Evolutionary conservation across 2,113 vertebrate genomes (phyloP).

Genomic region (Conger conger): DNA sequence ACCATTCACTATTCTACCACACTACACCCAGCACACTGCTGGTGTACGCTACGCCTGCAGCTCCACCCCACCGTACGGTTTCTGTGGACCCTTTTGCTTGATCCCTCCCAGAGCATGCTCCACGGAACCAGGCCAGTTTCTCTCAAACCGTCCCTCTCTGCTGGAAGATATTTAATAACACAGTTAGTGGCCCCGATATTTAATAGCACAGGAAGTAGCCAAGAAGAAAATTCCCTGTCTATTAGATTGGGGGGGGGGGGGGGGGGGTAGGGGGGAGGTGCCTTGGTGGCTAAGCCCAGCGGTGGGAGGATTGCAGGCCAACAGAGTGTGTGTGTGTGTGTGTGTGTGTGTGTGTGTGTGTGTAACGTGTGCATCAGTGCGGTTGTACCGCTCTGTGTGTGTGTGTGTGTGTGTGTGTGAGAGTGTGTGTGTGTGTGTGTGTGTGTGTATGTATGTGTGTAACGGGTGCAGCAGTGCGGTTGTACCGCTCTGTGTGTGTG

Average conservation of each 20-base stretch:
- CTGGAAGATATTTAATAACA: constrained; percentile 25
- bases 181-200: constrained; percentile 24
- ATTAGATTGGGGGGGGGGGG: constrained; percentile 24
- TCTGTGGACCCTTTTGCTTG: constrained; percentile 27
- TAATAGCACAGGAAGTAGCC: constrained; percentile 6
- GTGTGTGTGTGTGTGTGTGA: too few relatives aligned
- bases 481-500: not conserved
- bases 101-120: constrained; percentile 30
- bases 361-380: not conserved
- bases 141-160: constrained; percentile 27
- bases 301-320: constrained; percentile 59
- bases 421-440: too few relatives aligned
- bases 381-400: not conserved
- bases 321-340: constrained; percentile 48
- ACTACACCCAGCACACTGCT: too few relatives aligned
- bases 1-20: too few relatives aligned
- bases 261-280: not conserved
- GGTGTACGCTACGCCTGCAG: not conserved
- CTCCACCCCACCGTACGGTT: constrained; percentile 6
- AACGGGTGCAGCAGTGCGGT: not conserved
- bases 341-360: too few relatives aligned
- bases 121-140: constrained; percentile 22
- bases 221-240: constrained; percentile 47
- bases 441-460: too few relatives aligned
- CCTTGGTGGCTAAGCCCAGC: constrained; percentile 41